Evolutionary conservation across 2,797 vertebrate species (phyloP), one percentile per base, ranked within the genome.

Genomic region (Coranthus polyacanthus): DNA sequence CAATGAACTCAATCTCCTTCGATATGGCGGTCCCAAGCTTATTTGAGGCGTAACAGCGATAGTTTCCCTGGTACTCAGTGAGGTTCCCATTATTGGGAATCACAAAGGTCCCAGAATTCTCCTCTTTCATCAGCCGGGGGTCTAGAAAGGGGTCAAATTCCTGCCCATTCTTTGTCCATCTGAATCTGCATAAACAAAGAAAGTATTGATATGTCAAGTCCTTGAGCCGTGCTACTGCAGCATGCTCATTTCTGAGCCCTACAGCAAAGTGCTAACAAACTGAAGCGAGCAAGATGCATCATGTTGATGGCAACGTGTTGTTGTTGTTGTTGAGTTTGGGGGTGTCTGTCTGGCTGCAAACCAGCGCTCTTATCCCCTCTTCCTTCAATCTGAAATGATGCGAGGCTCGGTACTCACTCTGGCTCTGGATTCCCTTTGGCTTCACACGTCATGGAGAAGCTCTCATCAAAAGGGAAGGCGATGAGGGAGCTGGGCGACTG

Each of bases 391-490:
- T 59, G 54, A 51, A 69, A 55, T 26, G 34, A 59, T 56, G 47
- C 13, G 20, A 21, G 42, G 49, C 13, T 57, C 6, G 1, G 26
- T 74, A 95, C 96, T 96, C 92, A 99, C 97, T 21, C 90, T 79
- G 96, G 97, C 63, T 93, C 86, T 0, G 98, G 97, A 67, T 98
- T 98, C 74, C 97, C 97, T 94, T 94, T 96, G 55, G 96, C 98
- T 87, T 98, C 95, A 54, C 98, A 99, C 69, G 91, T 96, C 59
- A 99, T 85, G 15, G 95, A 91, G 75, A 96, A 96, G 79, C 95
- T 96, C 62, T 98, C 97, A 8, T 98, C 96, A 6, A 96, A 97
- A 16, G 96, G 95, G 85, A 98, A 97, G 66, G 96, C 98, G 2
- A 99, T 94, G 88, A 96, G 93, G 15, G 91, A 85, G 70, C 89